Evolutionary conservation across 2,113 vertebrate genomes (phyloP).

Genomic region (Sisor rabdophorus): DNA sequence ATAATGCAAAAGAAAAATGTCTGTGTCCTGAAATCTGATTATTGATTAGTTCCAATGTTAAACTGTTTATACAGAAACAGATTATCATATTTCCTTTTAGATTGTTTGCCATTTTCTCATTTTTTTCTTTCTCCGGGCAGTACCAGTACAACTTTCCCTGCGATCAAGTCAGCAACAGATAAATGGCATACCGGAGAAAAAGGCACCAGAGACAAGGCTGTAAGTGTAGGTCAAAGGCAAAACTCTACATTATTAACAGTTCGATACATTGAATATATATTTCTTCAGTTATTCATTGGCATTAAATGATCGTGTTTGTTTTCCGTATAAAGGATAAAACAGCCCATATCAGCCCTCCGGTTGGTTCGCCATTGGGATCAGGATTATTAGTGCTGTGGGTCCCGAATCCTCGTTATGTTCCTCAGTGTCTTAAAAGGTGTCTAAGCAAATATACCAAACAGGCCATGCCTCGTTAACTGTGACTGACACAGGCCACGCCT

Average conservation of each 20-base stretch:
- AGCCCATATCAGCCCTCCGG: conserved; percentile 37
- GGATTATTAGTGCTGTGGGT: conserved; percentile 41
- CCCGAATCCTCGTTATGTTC: conserved; percentile 33
- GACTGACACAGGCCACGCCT: no score
- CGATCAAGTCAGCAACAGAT: background rate
- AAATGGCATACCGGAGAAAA: background rate
- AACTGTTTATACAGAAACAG: background rate
- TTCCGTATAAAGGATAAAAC: conserved; percentile 39
- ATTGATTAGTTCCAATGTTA: background rate
- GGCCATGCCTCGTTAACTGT: no score
- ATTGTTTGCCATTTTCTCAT: background rate
- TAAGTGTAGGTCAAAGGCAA: conserved; percentile 39
- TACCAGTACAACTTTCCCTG: conserved; percentile 14
- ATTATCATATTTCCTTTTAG: background rate
- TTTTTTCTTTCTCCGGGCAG: conserved; percentile 2
- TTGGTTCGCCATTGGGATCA: conserved; percentile 6
- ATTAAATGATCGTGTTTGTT: background rate
- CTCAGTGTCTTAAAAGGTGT: conserved; percentile 29
- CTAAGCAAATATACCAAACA: background rate
- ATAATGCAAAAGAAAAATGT: no score
- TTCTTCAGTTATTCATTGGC: background rate
- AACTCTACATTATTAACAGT: background rate
- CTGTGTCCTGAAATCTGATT: background rate
- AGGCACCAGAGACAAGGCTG: background rate
- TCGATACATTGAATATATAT: background rate